Conservation (phyloP, 2,113 vertebrate species). For the Stomatorhinus ivindoensis region DNA sequence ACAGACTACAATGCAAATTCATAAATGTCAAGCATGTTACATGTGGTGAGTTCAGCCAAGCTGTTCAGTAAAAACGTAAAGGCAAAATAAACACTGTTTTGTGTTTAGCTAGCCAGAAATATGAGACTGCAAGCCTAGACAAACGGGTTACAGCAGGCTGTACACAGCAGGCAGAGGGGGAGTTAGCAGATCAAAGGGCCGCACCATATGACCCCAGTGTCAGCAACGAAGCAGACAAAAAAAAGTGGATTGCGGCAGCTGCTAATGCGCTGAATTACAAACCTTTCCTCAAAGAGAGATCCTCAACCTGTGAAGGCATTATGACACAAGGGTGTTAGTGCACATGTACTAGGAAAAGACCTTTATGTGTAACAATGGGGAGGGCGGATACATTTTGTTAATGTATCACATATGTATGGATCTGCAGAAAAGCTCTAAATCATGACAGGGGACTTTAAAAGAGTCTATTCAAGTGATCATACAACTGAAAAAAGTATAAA, state of each 20-base stretch:
- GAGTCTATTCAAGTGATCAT: background rate
- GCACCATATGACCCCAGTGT: background rate
- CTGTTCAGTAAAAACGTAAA: background rate
- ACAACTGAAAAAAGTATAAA: background rate
- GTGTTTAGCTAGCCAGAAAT: background rate
- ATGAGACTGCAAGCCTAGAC: background rate
- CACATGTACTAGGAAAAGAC: constrained; percentile 28
- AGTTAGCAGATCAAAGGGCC: constrained; percentile 20
- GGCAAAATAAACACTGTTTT: background rate
- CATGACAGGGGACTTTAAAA: background rate
- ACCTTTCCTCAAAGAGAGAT: constrained; percentile 70
- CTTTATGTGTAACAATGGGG: background rate
- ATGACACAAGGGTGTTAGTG: constrained; percentile 65
- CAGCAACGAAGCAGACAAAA: constrained; percentile 23
- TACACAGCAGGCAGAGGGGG: background rate
- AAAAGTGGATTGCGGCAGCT: constrained; percentile 42
- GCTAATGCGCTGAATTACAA: constrained; percentile 61
- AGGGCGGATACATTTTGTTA: background rate
- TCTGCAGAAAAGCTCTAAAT: background rate
- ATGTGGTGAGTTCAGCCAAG: background rate
- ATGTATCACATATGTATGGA: background rate
- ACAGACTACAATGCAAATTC: background rate
- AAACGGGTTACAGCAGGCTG: background rate
- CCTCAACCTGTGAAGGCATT: constrained; percentile 78
- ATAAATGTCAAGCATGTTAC: background rate